Conservation (phyloP, 30 jellyfish, hydroid and myxozoan species). For the Nemopilema nomurai region DNA sequence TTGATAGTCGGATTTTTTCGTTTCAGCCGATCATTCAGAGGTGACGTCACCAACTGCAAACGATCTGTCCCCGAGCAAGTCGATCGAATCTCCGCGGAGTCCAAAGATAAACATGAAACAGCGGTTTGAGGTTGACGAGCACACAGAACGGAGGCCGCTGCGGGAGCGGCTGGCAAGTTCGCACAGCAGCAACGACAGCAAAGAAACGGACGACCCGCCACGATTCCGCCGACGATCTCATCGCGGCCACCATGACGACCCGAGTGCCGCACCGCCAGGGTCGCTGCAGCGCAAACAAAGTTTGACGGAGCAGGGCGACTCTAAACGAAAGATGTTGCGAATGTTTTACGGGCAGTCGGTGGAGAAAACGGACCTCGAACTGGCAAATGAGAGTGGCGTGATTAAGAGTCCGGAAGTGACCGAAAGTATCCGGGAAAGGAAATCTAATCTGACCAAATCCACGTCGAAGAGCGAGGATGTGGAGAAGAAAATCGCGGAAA, state of each 20-base stretch:
- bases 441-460: constrained; percentile 60
- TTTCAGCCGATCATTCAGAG: neutral
- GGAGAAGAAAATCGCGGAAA: constrained; percentile 45
- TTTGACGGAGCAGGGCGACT: constrained; percentile 85
- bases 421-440: constrained; percentile 72
- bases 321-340: constrained; percentile 91
- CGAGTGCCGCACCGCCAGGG: constrained; percentile 24
- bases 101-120: constrained; percentile 91
- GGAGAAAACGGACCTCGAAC: constrained; percentile 87
- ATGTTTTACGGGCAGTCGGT: constrained; percentile 96
- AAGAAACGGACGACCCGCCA: constrained; percentile 55
- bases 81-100: constrained; percentile 74
- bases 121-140: constrained; percentile 88
- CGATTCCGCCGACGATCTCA: constrained; percentile 42
- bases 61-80: constrained; percentile 51
- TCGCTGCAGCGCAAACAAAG: constrained; percentile 76
- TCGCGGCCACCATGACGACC: constrained; percentile 34
- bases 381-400: constrained; percentile 39
- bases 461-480: constrained; percentile 71
- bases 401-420: constrained; percentile 26
- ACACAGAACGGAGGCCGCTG: constrained; percentile 75
- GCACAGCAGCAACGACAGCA: constrained; percentile 29
- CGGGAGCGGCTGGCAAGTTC: constrained; percentile 89
- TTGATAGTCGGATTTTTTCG: neutral
- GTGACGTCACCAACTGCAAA: constrained; percentile 8